Base-by-base conservation (phyloP, 1,140 invertebrate species). In the Drosophila jambulina region DNA sequence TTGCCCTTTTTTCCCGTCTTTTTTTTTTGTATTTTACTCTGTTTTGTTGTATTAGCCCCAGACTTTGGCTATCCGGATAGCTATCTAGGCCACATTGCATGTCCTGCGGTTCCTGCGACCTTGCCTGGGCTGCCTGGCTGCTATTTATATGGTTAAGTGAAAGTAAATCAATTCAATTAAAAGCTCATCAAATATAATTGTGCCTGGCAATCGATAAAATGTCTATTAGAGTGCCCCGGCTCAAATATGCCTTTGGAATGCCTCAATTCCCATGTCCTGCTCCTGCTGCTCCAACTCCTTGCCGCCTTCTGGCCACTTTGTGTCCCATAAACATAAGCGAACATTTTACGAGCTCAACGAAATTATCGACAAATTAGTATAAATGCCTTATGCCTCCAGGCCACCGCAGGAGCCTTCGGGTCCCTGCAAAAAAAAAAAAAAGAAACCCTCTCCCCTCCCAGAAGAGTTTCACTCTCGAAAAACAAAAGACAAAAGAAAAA, bases 281-380 rank as follows among this genome's bases (percentile, higher is more conserved):
- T 42, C 42, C 74, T 76, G n/a, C 74, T 76, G n/a, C 34, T 25
- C 48, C 48, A 29, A 23, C 32, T 42, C 40, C 43, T 64, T 32
- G 40, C 36, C 46, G n/a, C 29, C 58, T 62, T 58, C 53, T 51
- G 42, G 51, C 46, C 60, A 51, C 76, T 63, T 67, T 71, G 53
- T 64, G 58, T 56, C 42, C 69, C 40, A 64, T 65, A 69, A 78
- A 68, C 72, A 77, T 69, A 61, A 76, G 48, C 75, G 58, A 42
- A 63, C 49, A 72, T 69, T 86, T 86, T 81, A 82, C 67, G 76
- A 82, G 54, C 80, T 60, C 68, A 80, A 70, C 80, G 60, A 87
- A 88, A 87, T 87, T 87, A 88, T 87, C 80, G 83, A 71, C 76
- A 87, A 87, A 87, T 88, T 88, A 87, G 77, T 87, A 87, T 83